These are phyloP conservation scores for Stenodera caucasica DNA, from an alignment of 2,888 invertebrate species.

Conservation along the genomic window DNA sequence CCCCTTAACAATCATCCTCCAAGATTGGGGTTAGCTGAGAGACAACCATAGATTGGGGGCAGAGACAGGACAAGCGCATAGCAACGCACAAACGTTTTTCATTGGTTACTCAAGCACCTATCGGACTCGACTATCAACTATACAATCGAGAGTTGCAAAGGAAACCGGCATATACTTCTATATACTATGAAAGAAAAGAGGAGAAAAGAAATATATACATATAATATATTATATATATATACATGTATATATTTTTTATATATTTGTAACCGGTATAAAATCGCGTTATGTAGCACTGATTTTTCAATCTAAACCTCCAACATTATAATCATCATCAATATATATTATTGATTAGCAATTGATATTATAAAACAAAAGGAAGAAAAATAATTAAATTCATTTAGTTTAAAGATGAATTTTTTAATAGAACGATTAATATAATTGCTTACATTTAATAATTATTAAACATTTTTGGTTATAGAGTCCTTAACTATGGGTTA, in stretches of 20 bases:
- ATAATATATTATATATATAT: no score
- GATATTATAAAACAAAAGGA: no score
- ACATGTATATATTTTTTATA: no score
- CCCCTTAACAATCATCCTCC: slow-evolving; percentile 3
- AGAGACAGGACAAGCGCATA: slow-evolving; percentile 39
- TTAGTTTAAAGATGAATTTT: neutral
- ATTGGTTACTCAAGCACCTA: slow-evolving; percentile 41
- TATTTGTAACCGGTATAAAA: neutral
- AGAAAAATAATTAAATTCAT: no score
- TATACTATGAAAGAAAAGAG: neutral
- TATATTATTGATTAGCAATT: no score
- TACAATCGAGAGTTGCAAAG: slow-evolving; percentile 40
- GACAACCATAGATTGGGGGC: slow-evolving; percentile 35
- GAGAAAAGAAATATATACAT: neutral
- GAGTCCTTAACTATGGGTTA: slow-evolving; percentile 19
- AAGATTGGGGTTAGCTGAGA: slow-evolving; percentile 27
- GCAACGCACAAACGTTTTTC: slow-evolving; percentile 41
- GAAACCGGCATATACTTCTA: slow-evolving; percentile 12
- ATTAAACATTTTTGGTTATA: neutral
- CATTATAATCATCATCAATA: no score
- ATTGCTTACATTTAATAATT: neutral
- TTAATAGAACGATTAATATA: neutral
- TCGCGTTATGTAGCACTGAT: neutral
- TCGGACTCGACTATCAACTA: slow-evolving; percentile 34
- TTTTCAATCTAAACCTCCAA: neutral